Base-by-base conservation (phyloP, 1,140 invertebrate genomes). In the Bactericera cockerelli region DNA sequence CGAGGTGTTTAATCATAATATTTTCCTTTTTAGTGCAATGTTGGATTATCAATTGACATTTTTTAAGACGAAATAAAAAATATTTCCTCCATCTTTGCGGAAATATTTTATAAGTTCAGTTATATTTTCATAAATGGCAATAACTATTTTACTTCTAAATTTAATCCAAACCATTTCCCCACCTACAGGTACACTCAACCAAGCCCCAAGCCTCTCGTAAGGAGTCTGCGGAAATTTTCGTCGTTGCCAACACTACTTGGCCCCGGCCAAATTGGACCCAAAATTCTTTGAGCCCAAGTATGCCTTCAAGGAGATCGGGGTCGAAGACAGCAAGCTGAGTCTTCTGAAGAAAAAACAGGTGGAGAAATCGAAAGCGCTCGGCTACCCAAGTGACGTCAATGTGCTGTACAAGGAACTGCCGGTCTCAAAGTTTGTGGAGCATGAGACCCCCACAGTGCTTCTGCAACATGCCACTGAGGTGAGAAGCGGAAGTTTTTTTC, bases 211-310 rank as follows among this genome's bases (percentile, higher is more conserved):
- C 97, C 0, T 99, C 96, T 2, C 82, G 97, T 76, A 86, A 82
- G 69, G 97, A 99, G 75, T 99, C 97, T 1, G 96, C 97, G 58
- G 97, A 99, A 81, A 99, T 99, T 64, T 99, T 99, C 71, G 88
- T 99, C 49, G 93, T 99, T 99, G 97, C 72, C 89, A 98, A 74
- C 78, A 84, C 54, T 99, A 90, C 70, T 74, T 90, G 57, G 92
- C 94, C 4, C 96, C 96, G 0, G 87, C 90, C 68, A 93, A 88
- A 69, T 81, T 99, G 63, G 96, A 99, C 77, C 82, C 89, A 0
- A 90, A 90, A 67, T 88, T 99, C 67, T 76, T 98, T 60, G 93
- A 99, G 75, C 75, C 90, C 0, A 95, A 94, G 68, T 82, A 92
- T 79, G 93, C 99, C 0, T 99, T 99, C 75, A 85, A 92, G 68